These are phyloP conservation scores for Camelus bactrianus DNA, from an alignment of 2,113 vertebrate species.

Conservation along the genomic window DNA sequence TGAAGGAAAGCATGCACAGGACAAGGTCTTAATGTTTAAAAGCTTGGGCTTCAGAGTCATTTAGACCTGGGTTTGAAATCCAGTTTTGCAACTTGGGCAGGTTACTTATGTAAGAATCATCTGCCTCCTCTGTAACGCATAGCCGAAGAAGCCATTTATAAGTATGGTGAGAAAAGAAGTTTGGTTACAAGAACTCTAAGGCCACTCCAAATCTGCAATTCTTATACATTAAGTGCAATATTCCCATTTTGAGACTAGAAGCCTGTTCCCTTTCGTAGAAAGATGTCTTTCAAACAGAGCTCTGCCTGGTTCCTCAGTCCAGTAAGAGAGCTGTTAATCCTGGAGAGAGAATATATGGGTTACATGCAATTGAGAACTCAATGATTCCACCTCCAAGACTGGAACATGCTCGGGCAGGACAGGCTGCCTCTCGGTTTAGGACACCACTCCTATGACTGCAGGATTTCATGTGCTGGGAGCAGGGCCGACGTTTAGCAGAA, in stretches of 20 bases:
- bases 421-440: not conserved
- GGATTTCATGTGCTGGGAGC: not conserved
- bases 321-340: not conserved
- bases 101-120: not conserved
- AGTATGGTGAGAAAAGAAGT: not conserved
- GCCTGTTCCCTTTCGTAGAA: not conserved
- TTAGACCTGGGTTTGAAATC: not conserved
- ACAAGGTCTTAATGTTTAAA: not conserved
- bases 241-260: not conserved
- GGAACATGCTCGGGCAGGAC: not conserved
- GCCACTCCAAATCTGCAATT: not conserved
- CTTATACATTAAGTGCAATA: not conserved
- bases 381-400: not conserved
- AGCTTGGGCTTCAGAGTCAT: not conserved
- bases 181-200: not conserved
- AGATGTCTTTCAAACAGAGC: not conserved
- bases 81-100: not conserved
- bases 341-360: not conserved
- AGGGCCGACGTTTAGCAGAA: not conserved
- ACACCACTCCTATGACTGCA: not conserved
- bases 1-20: not conserved
- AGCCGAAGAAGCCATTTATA: not conserved
- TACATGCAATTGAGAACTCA: not conserved
- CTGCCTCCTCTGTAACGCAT: not conserved
- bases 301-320: not conserved